Base-by-base conservation (phyloP, 2,113 vertebrate genomes). In the Oncorhynchus tshawytscha region DNA sequence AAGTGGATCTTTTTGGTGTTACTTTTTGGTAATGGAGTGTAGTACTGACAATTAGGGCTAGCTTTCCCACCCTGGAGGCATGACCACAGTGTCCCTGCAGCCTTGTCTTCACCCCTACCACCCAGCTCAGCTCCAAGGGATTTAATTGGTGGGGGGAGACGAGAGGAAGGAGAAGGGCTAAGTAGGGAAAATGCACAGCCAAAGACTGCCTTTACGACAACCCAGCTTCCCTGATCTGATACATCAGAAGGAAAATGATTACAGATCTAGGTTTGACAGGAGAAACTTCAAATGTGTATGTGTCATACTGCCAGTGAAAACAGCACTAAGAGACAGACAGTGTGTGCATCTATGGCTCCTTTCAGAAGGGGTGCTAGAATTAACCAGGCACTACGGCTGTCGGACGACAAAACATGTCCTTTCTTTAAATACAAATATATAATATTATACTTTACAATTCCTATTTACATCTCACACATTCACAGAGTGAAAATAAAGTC, bases 381-480 rank as follows among this genome's bases (percentile, higher is more conserved):
- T 66, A 83, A 84, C 79, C 78, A 81, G 80, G 60, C 83, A 80
- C 67, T 82, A 29, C 34, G 20, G 68, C 75, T 77, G 64, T 59
- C 78, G 75, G 70, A 54, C 5, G 51, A 54, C 51, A 73, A 74
- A 80, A 78, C 13, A 22, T 11, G 79, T 90, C 68, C 78, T 25
- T 49, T 74, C 89, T 92, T 95, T 91, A 95, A 96, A 96, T 95
- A 96, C 90, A 95, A 94, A 95, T 94, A 94, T 95, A 93, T 94
- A 92, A 94, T 94, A 95, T 94, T 86, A 90, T 94, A 81, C 88
- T 90, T 94, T 96, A 96, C 95, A 96, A 94, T 93, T 89, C 89
- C 88, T 97, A 97, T 97, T 93, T 96, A 98, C 83, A 88, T 90
- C 90, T 91, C 86, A 85, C 84, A 81, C 68, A 80, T 90, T 92